A percentile compares a stretch with the other conserved stretches of the same genome.
Conservation (phyloP, 2,888 invertebrate genomes). For the Papilio elwesi region DNA sequence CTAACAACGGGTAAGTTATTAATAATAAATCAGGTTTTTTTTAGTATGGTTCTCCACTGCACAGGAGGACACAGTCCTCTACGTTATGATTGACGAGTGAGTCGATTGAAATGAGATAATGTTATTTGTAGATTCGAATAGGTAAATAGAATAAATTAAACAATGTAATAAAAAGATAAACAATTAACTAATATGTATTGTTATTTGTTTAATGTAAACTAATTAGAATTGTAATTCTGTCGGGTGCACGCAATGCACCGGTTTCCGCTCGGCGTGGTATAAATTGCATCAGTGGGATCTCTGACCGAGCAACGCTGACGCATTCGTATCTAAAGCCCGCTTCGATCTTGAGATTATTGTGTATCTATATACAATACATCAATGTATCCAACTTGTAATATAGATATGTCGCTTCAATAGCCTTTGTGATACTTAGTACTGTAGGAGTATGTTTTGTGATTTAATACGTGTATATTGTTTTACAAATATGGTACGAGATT, state of each 20-base stretch:
- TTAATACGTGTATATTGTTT: no score
- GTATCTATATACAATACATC: no score
- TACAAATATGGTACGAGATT: no score
- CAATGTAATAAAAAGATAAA: background rate
- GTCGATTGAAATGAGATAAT: background rate
- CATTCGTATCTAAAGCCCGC: background rate
- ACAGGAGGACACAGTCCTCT: no score
- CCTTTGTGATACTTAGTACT: no score
- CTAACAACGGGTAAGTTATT: no score
- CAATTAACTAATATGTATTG: background rate
- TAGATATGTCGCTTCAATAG: no score
- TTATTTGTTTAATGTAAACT: background rate
- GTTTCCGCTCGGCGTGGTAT: slow-evolving; percentile 12
- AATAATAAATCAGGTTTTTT: no score
- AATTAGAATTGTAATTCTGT: background rate
- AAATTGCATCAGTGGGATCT: slow-evolving; percentile 24
- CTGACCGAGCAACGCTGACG: slow-evolving; percentile 14
- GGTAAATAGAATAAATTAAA: background rate
- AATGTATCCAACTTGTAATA: no score
- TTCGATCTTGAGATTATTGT: background rate
- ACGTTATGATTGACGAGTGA: background rate
- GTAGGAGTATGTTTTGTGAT: no score
- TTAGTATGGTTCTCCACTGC: no score
- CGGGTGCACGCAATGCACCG: slow-evolving; percentile 4
- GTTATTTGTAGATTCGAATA: background rate